These are phyloP conservation scores for Saccostrea echinata DNA, from an alignment of 1,140 invertebrate genomes.

Conservation along the genomic window DNA sequence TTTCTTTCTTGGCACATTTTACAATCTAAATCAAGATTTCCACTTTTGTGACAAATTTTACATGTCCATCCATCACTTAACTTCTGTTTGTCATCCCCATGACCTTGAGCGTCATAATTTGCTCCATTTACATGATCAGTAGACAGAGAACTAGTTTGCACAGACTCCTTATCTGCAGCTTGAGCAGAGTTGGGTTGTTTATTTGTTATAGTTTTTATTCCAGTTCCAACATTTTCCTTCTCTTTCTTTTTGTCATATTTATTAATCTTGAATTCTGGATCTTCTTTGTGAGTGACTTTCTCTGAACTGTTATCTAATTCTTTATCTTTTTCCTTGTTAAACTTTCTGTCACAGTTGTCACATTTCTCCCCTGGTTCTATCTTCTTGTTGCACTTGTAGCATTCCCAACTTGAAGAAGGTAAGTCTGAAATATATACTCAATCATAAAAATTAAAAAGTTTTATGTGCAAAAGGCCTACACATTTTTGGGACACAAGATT, in stretches of 20 bases:
- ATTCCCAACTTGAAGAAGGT: neutral
- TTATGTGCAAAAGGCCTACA: no score
- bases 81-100: neutral
- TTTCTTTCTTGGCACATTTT: neutral
- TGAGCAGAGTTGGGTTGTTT: neutral
- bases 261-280: neutral
- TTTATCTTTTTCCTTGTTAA: neutral
- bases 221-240: neutral
- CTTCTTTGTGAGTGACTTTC: neutral
- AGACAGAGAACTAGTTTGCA: neutral
- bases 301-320: neutral
- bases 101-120: neutral
- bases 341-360: neutral
- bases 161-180: neutral
- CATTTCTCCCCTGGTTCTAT: neutral
- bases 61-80: neutral
- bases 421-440: neutral
- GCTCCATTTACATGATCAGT: neutral
- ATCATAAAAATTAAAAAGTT: no score
- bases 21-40: neutral
- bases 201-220: neutral
- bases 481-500: no score
- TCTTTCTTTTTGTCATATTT: neutral
- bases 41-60: neutral
- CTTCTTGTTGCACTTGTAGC: neutral